Conservation (phyloP, 2,113 vertebrate species). For the Dunckerocampus dactyliophorus region DNA sequence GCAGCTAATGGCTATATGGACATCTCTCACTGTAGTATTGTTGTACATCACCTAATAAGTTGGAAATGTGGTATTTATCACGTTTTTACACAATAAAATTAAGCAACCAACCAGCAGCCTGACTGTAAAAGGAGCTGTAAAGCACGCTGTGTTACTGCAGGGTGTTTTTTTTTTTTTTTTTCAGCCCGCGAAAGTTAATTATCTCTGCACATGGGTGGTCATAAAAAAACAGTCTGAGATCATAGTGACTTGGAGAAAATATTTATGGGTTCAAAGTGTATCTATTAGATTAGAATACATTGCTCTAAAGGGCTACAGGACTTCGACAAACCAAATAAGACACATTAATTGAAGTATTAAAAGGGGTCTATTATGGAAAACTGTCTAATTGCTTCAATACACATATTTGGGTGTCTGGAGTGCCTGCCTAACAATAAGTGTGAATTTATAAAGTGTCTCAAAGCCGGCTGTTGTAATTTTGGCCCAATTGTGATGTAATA, state of each 20-base stretch:
- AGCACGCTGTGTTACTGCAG: neutral
- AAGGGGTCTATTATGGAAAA: too few species aligned
- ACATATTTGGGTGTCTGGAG: too few species aligned
- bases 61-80: neutral
- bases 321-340: neutral
- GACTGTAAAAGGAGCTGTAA: neutral
- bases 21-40: too few species aligned
- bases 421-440: too few species aligned
- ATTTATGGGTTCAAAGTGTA: constrained; percentile 41
- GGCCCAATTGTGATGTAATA: too few species aligned
- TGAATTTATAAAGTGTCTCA: too few species aligned
- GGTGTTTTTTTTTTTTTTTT: neutral
- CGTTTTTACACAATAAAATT: neutral
- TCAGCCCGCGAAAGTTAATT: neutral
- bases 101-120: neutral
- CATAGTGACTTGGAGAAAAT: neutral
- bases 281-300: neutral
- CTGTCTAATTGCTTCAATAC: too few species aligned
- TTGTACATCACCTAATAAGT: neutral
- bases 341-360: neutral
- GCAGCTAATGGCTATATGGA: too few species aligned
- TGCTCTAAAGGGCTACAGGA: neutral
- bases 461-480: too few species aligned
- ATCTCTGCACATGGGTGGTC: neutral
- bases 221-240: constrained; percentile 26